phyloP scores from a whole-genome alignment of 53 echinoderm and acorn worm genomes.

The Antedon mediterranea region DNA sequence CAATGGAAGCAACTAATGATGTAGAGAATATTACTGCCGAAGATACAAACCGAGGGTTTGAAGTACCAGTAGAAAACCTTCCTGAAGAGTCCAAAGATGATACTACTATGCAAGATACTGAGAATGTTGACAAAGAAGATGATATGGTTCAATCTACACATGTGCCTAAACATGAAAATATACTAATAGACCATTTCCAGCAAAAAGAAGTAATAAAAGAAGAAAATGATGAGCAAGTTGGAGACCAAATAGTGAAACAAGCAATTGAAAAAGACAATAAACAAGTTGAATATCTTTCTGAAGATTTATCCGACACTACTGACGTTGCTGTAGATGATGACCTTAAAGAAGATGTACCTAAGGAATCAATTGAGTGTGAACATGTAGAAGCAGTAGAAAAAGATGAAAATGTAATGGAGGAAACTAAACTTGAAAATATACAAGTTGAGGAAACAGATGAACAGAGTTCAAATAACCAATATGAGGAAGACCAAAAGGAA shows the following conservation, averaged over 20 bases:
- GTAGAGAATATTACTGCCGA: slow-evolving; percentile 2
- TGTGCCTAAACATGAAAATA: too few relatives aligned
- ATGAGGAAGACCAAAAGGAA: too few relatives aligned
- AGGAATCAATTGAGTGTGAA: not conserved
- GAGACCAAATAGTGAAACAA: not conserved
- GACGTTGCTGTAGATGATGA: too few relatives aligned
- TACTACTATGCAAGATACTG: not conserved
- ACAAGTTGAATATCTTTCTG: too few relatives aligned
- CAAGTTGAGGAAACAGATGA: not conserved
- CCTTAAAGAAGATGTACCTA: too few relatives aligned
- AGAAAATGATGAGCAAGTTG: too few relatives aligned
- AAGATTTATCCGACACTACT: too few relatives aligned
- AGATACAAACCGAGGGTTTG: not conserved
- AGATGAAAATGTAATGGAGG: not conserved
- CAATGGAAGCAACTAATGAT: not conserved
- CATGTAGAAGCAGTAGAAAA: not conserved
- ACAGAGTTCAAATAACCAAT: not conserved
- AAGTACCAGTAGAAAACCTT: not conserved
- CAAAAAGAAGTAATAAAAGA: not conserved
- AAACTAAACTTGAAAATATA: not conserved
- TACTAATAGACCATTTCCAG: not conserved
- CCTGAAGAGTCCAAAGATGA: not conserved
- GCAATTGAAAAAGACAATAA: not conserved
- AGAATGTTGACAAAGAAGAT: not conserved
- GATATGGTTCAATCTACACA: too few relatives aligned